Conservation (phyloP, 2,797 vertebrate genomes). For the Sebastes diaconus region DNA sequence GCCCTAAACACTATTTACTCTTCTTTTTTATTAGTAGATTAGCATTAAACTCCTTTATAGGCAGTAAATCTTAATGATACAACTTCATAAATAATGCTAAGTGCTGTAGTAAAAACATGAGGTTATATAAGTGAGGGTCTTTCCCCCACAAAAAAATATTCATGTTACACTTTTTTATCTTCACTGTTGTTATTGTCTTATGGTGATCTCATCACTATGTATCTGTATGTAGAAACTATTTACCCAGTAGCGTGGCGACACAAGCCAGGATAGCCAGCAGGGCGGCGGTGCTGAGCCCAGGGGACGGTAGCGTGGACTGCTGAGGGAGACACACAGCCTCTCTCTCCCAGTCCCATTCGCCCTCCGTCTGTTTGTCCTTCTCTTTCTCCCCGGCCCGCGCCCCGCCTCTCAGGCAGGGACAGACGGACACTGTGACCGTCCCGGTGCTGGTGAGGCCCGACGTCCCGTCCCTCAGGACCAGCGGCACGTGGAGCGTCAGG, state of each 20-base stretch:
- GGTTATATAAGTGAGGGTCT: background rate
- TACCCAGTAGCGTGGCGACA: constrained; percentile 89
- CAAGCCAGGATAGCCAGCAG: constrained; percentile 91
- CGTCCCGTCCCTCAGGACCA: constrained; percentile 87
- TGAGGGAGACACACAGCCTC: constrained; percentile 85
- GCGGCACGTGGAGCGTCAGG: constrained; percentile 86
- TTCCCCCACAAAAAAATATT: background rate
- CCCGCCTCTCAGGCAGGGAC: constrained; percentile 88
- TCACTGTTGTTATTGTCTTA: background rate
- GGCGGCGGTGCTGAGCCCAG: constrained; percentile 91
- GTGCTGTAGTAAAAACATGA: constrained; percentile 9
- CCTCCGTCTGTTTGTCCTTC: constrained; percentile 72
- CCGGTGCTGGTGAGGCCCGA: constrained; percentile 89
- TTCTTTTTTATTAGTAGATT: constrained; percentile 58
- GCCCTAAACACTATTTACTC: constrained; percentile 62
- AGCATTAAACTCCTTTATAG: constrained; percentile 50
- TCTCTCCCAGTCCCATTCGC: constrained; percentile 81
- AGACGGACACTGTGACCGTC: constrained; percentile 90
- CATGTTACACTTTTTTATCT: background rate
- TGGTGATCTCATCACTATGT: background rate
- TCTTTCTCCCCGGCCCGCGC: constrained; percentile 82
- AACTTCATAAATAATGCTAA: constrained; percentile 32
- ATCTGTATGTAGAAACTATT: constrained; percentile 24
- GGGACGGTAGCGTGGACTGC: constrained; percentile 83
- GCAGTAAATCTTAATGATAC: constrained; percentile 28